Evolutionary conservation across 37 sponge, comb jelly and placozoan species (phyloP), one percentile per base, ranked within the genome.

Genomic region (Agelas oroides): DNA sequence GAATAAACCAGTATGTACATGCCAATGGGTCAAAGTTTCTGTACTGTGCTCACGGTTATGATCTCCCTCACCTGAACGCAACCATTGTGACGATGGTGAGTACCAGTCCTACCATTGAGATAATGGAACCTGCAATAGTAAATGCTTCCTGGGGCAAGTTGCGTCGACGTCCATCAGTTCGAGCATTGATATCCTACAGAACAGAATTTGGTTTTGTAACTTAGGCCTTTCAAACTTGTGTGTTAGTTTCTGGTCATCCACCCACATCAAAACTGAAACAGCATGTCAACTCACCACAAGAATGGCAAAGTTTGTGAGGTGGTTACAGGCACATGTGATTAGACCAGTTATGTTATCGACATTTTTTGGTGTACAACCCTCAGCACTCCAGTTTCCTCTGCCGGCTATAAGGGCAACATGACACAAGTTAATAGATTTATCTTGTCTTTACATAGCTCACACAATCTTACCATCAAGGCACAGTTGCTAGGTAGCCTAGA

Each of bases 291-390:
- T 79, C 38, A 90, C 90, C 79, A 90, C 85, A 30, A 90, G 52
- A 5, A 78, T 65, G 16, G 84, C 93, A 79, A 92, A 92, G 79
- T 92, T 92, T 8, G 93, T 92, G 62, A 92, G 77, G 79, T 92
- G 93, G 39, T 53, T 67, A 37, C 93, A 92, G 3, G 60, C 38
- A 36, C 93, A 92, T 14, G 35, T 30, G 35, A 84, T 58, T 24
- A 32, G 39, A 0, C 73, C 72, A 67, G 54, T 84, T 0, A 24
- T 53, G 19, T 73, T 31, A 64, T 84, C 75, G 13, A 27, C 38
- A 17, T 21, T 59, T 12, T 0, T 13, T 33, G 73, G 19, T 31
- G 32, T 64, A 60, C 90, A 90, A 14, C 90, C 90, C 2, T 58
- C 27, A 19, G 35, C 21, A 8, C 59, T 66, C 89, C 89, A 89